Percentiles rank a stretch among this genome's conserved stretches.
Evolutionary conservation across 2,888 invertebrate species (phyloP).

Genomic region (Folsomia candida): DNA sequence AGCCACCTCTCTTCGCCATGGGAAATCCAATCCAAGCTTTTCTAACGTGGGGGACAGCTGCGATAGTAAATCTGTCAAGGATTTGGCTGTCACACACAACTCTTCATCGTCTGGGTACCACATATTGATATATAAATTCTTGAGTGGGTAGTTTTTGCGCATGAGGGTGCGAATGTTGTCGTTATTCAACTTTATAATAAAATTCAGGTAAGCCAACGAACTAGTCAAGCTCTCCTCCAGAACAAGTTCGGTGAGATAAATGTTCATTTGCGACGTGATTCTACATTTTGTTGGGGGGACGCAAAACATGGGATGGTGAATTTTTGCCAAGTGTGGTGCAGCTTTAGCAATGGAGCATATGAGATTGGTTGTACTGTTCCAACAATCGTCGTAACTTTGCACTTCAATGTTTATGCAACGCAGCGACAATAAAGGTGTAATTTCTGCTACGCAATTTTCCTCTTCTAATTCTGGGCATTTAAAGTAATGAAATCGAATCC

Average conservation of each 20-base stretch:
- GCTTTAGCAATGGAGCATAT: background rate
- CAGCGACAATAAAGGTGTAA: background rate
- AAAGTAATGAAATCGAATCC: slow-evolving; percentile 4
- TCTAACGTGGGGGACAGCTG: slow-evolving; percentile 1
- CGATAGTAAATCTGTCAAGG: background rate
- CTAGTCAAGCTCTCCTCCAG: background rate
- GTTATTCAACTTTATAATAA: slow-evolving; percentile 5
- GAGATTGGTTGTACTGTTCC: background rate
- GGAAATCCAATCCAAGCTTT: slow-evolving; percentile 4
- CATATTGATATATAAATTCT: slow-evolving; percentile 3
- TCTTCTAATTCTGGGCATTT: background rate
- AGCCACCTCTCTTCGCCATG: slow-evolving; percentile 10
- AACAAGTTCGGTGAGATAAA: slow-evolving; percentile 3
- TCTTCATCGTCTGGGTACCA: slow-evolving; percentile 10
- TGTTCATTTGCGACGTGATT: slow-evolving; percentile 7
- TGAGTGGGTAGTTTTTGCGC: slow-evolving; percentile 6
- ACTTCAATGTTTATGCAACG: background rate
- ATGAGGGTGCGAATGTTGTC: background rate
- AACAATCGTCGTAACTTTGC: slow-evolving; percentile 1
- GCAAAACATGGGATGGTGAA: slow-evolving; percentile 6
- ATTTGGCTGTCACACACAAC: background rate
- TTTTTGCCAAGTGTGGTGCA: slow-evolving; percentile 3
- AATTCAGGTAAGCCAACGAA: background rate
- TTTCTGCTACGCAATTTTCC: background rate
- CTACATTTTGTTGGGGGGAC: slow-evolving; percentile 13